phyloP scores from a whole-genome alignment of 35 echinoderm and acorn worm species.

The Chiridota heheva region DNA sequence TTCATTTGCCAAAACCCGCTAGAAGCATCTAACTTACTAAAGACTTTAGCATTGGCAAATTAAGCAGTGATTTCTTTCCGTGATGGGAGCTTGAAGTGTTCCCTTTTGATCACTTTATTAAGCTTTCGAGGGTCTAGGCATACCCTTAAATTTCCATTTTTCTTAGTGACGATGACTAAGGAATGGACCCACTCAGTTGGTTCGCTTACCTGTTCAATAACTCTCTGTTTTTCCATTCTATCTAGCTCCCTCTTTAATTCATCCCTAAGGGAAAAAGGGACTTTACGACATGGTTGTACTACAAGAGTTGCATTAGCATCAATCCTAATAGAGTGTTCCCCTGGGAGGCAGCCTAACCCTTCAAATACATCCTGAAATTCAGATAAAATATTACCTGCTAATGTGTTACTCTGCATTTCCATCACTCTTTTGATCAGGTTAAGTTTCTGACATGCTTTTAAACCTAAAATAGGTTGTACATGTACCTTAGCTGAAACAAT shows the following conservation, averaged over 20 bases:
- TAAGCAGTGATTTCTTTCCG: slow-evolving; percentile 37
- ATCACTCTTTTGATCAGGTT: slow-evolving; percentile 31
- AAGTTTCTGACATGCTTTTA: slow-evolving; percentile 50
- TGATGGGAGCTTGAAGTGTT: slow-evolving; percentile 52
- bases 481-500: slow-evolving; percentile 27
- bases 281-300: slow-evolving; percentile 29
- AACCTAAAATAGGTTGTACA: slow-evolving; percentile 52
- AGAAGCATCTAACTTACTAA: slow-evolving; percentile 46
- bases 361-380: slow-evolving; percentile 48
- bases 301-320: slow-evolving; percentile 2
- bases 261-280: slow-evolving; percentile 44
- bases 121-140: slow-evolving; percentile 53
- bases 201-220: slow-evolving; percentile 38
- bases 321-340: slow-evolving; percentile 24
- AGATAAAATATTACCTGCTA: background rate
- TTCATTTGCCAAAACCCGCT: slow-evolving; percentile 68
- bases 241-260: slow-evolving; percentile 52
- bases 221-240: slow-evolving; percentile 55
- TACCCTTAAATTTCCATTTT: slow-evolving; percentile 46
- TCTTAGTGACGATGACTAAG: slow-evolving; percentile 38
- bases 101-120: slow-evolving; percentile 50
- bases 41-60: slow-evolving; percentile 42
- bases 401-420: background rate
- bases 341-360: slow-evolving; percentile 47
- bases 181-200: slow-evolving; percentile 39